Evolutionary conservation across 2,113 vertebrate species (phyloP), one percentile per base, ranked within the genome.

Genomic region (Epinephelus moara): DNA sequence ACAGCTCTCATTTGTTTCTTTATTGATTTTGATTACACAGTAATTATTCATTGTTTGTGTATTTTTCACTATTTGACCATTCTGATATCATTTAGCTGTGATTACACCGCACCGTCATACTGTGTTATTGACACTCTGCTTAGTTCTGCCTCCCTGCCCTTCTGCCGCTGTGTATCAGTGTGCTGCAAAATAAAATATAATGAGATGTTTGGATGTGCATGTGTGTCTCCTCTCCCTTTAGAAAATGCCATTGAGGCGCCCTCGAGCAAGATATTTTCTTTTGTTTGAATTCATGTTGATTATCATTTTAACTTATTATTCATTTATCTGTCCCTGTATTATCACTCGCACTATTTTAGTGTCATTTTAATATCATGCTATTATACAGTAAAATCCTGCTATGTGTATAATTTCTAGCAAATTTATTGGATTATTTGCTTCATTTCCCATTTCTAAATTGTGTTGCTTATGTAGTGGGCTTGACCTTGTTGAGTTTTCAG

Each of bases 31-130:
- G 55, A 82, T 76, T 76, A 50, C 59, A 42, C 3, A 64, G 57
- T 71, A 81, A 78, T 88, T 72, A 87, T 76, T 79, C 49, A 84
- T 78, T 63, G 76, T 74, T 76, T 78, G 49, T 77, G 49, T 66
- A 2, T 80, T 80, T 81, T 53, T 85, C 60, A 50, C 53, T 53
- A 40, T 89, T 80, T 85, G 66, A 81, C 40, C 42, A 75, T 75
- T 72, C 40, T 77, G 61, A 68, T 70, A 71, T 86, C 49, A 73
- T 81, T 75, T 69, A 71, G 60, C 67, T 69, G 47, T 77, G 67
- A 90, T 82, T 88, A 81, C 57, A 40, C 37, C 52, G 53, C 27
- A 19, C 25, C 14, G 12, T 62, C 72, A 68, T 6, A 69, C 70
- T 64, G 71, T 9, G 47, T 75, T 88, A 80, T 80, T 76, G 83